Base-by-base conservation (phyloP, 2,113 vertebrate species). In the Glareola pratincola region DNA sequence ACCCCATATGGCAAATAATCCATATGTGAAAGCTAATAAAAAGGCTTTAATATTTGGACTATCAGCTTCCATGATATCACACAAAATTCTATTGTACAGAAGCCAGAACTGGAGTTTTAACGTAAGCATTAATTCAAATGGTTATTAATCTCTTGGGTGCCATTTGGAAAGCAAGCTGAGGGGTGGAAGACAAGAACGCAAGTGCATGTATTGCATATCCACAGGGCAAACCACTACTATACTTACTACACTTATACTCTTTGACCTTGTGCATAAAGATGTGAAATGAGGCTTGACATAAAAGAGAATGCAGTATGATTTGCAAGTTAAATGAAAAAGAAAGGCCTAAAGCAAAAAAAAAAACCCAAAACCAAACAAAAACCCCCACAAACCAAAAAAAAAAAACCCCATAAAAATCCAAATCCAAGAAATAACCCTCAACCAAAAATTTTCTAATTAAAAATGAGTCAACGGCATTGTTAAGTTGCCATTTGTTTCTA, bases 71-170 rank as follows among this genome's bases (percentile, higher is more conserved):
- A 4, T 62, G 41, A 18, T 85, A 60, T 95, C 84, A 73, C 41
- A 60, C 29, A 59, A 43, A 21, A 10, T 86, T 79, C 47, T 86
- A 21, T 60, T 91, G 82, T 71, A 84, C 23, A 30, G 74, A 91
- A 88, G 89, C 45, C 80, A 92, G 54, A 92, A 69, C 69, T 54
- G 47, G 71, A 88, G 62, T 73, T 92, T 95, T 92, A 90, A 83
- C 77, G 90, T 85, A 69, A 87, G 66, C 86, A 54, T 92, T 87
- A 92, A 48, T 53, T 96, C 71, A 73, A 90, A 95, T 69, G 81
- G 84, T 62, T 94, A 94, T 93, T 95, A 95, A 96, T 94, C 77
- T 90, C 92, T 54, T 92, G 74, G 45, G 77, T 92, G 47, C 37
- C 26, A 47, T 87, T 87, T 78, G 51, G 84, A 85, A 96, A 92